Percentiles rank a stretch among this genome's conserved stretches.
Conservation (phyloP, 2,888 invertebrate genomes). For the Melinaea marsaeus region DNA sequence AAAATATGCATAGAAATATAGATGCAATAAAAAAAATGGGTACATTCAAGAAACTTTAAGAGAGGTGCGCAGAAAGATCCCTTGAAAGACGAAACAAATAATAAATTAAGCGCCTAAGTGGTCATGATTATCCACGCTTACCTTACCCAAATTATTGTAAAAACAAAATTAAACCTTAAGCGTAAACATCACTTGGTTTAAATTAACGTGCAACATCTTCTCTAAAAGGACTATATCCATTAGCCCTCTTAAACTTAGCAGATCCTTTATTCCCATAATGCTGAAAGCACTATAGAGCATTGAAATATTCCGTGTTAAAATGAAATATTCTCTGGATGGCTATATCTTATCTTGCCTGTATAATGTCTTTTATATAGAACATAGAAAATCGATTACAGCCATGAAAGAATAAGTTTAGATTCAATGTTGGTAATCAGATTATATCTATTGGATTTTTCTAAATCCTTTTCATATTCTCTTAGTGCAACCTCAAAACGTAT, state of each 20-base stretch:
- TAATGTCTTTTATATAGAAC: conserved; percentile 68
- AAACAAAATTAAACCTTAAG: conserved; percentile 18
- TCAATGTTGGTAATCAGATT: conserved; percentile 10
- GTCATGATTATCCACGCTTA: conserved; percentile 34
- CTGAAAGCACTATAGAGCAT: conserved; percentile 34
- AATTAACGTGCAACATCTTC: conserved; percentile 13
- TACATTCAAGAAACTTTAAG: conserved; percentile 17
- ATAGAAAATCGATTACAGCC: conserved; percentile 64
- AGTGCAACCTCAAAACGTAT: not conserved
- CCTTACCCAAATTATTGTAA: conserved; percentile 16
- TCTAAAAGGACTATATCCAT: conserved; percentile 33
- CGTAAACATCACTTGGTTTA: conserved; percentile 14
- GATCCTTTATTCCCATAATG: conserved; percentile 34
- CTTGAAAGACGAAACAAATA: conserved; percentile 37
- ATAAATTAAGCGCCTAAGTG: conserved; percentile 37
- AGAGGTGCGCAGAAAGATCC: conserved; percentile 32
- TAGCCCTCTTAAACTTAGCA: conserved; percentile 34
- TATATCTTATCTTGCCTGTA: conserved; percentile 59
- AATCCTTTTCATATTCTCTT: conserved; percentile 7
- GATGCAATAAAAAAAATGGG: too few relatives aligned
- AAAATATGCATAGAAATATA: too few relatives aligned
- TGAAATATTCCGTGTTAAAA: conserved; percentile 40
- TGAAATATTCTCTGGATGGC: conserved; percentile 50
- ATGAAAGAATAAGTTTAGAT: conserved; percentile 15
- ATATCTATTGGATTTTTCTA: conserved; percentile 11